A percentile compares a stretch with the other conserved stretches of the same genome.
Conservation (phyloP, 2,797 vertebrate genomes). For the Morus bassanus region DNA sequence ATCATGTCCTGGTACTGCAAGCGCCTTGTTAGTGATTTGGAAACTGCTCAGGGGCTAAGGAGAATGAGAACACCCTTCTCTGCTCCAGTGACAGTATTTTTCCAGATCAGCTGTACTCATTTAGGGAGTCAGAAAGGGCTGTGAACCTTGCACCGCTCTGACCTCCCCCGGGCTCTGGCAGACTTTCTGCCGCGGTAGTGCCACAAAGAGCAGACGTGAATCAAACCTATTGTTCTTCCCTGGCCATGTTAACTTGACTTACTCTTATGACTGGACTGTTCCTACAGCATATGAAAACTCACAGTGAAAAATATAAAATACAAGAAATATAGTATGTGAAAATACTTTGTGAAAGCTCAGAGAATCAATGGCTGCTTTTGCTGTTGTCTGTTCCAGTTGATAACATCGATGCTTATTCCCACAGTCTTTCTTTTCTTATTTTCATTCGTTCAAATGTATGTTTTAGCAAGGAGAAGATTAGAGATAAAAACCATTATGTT, state of each 20-base stretch:
- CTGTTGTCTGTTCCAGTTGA: not conserved
- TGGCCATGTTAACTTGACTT: slow-evolving; percentile 49
- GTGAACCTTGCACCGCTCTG: slow-evolving; percentile 24
- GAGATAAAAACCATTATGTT: not conserved
- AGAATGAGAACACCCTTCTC: slow-evolving; percentile 16
- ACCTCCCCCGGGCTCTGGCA: not conserved
- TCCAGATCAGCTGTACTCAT: slow-evolving; percentile 30
- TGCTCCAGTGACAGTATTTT: not conserved
- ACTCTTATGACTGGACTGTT: slow-evolving; percentile 23
- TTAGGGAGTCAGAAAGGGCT: slow-evolving; percentile 17
- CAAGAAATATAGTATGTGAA: not conserved
- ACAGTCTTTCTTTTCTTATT: not conserved
- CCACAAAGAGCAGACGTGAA: not conserved
- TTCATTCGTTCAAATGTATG: not conserved
- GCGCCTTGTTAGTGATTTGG: slow-evolving; percentile 10
- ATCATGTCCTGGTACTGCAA: not conserved
- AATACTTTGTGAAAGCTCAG: not conserved
- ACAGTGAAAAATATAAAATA: not conserved
- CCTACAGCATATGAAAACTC: not conserved
- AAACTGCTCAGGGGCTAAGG: slow-evolving; percentile 28
- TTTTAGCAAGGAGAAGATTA: not conserved
- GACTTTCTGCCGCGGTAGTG: not conserved
- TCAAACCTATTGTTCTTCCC: slow-evolving; percentile 51
- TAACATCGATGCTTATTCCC: not conserved
- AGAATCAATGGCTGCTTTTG: not conserved